phyloP scores from a whole-genome alignment of 2,113 vertebrate genomes.

The Gymnorhina tibicen region DNA sequence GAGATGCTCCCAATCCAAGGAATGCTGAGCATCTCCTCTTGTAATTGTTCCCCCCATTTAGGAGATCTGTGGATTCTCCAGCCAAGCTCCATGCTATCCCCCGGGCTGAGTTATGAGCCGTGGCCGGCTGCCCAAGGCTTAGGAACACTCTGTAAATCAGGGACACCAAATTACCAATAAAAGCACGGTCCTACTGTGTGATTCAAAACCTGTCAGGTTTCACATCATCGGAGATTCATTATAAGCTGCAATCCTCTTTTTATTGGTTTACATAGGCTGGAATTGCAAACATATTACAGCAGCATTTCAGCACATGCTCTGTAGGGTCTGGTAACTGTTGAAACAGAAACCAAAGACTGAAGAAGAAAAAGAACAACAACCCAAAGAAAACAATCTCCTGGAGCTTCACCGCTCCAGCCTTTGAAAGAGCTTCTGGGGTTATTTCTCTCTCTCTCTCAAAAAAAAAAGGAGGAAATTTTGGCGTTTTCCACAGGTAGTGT shows the following conservation, averaged over 20 bases:
- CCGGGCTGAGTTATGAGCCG: slow-evolving; percentile 51
- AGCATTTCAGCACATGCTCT: slow-evolving; percentile 50
- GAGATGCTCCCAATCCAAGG: background rate
- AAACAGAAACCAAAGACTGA: slow-evolving; percentile 22
- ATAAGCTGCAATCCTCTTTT: slow-evolving; percentile 63
- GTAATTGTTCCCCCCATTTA: background rate
- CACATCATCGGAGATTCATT: slow-evolving; percentile 64
- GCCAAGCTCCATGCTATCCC: slow-evolving; percentile 21
- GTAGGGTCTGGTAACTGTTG: slow-evolving; percentile 33
- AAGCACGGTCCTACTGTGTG: slow-evolving; percentile 66
- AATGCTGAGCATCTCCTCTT: background rate
- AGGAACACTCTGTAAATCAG: slow-evolving; percentile 70
- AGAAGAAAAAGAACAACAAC: slow-evolving; percentile 1
- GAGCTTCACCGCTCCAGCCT: background rate
- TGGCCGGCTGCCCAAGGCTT: slow-evolving; percentile 58
- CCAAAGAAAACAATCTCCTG: slow-evolving; percentile 48
- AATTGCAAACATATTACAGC: slow-evolving; percentile 57
- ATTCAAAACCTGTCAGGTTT: slow-evolving; percentile 66
- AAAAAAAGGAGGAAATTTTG: background rate
- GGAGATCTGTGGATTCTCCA: slow-evolving; percentile 34
- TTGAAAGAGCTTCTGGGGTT: background rate
- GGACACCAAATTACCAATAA: slow-evolving; percentile 68
- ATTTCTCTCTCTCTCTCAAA: background rate
- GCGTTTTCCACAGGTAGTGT: background rate
- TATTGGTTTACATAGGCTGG: slow-evolving; percentile 69